A percentile compares a stretch with the other conserved stretches of the same genome.
Conservation (phyloP, 1,140 invertebrate genomes). For the Myzus persicae region DNA sequence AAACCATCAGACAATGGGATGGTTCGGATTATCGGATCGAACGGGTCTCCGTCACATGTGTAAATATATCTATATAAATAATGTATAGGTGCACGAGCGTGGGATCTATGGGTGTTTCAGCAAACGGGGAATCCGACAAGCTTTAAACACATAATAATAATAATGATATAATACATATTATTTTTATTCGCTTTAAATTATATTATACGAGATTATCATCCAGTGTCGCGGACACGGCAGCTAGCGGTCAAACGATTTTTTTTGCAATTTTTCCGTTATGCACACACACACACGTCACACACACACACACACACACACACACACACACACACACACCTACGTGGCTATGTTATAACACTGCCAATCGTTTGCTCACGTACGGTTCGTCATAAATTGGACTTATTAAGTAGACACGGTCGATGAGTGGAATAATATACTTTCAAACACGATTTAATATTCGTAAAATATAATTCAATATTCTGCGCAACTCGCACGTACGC, state of each 20-base stretch:
- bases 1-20: constrained; percentile 37
- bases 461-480: not conserved
- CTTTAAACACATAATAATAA: not conserved
- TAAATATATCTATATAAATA: not conserved
- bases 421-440: not conserved
- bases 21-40: constrained; percentile 44
- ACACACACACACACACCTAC: not conserved
- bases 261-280: not conserved
- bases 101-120: constrained; percentile 21
- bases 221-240: not conserved
- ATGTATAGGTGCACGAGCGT: not conserved
- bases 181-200: not conserved
- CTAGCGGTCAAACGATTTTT: not conserved
- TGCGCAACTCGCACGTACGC: not conserved
- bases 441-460: not conserved
- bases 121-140: not conserved
- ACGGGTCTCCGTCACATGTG: not conserved
- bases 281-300: not conserved
- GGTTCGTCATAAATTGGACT: not conserved
- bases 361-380: not conserved
- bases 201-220: not conserved
- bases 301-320: not conserved
- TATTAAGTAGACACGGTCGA: not conserved
- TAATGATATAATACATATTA: not conserved
- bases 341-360: not conserved